phyloP scores from a whole-genome alignment of 2,888 invertebrate genomes.

The Philonicus albiceps region DNA sequence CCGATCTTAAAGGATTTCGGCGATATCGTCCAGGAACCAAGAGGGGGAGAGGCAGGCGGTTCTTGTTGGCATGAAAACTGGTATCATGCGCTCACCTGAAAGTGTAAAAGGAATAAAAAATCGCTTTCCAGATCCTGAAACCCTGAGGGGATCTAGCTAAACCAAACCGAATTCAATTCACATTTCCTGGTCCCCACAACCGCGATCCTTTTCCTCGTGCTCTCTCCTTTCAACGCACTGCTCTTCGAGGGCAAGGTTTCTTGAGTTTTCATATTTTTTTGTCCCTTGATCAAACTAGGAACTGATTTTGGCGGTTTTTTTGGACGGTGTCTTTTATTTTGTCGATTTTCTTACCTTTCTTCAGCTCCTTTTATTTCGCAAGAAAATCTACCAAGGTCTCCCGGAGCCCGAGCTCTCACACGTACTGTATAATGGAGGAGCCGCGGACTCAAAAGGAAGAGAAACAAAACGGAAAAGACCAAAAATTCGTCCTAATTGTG shows the following conservation, averaged over 20 bases:
- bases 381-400: slow-evolving; percentile 15
- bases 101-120: not conserved
- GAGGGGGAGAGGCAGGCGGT: not conserved
- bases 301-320: not conserved
- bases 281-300: slow-evolving; percentile 13
- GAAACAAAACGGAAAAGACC: not conserved
- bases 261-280: not conserved
- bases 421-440: not conserved
- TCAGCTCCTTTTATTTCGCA: slow-evolving; percentile 1
- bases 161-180: not conserved
- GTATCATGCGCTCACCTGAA: not conserved
- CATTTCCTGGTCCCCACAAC: not conserved
- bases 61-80: not conserved
- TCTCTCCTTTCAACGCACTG: not conserved
- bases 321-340: not conserved
- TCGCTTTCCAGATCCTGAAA: not conserved
- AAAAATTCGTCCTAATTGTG: slow-evolving; percentile 22
- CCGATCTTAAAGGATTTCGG: not conserved
- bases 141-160: not conserved
- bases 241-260: not conserved
- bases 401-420: not conserved
- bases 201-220: slow-evolving; percentile 16
- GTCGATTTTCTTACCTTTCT: not conserved
- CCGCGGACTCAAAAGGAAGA: not conserved
- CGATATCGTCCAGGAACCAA: not conserved